Percentiles rank a stretch among this genome's conserved stretches.
These are phyloP conservation scores for Scaptomyza reducta DNA, from an alignment of 2,888 invertebrate species.

Conservation along the genomic window DNA sequence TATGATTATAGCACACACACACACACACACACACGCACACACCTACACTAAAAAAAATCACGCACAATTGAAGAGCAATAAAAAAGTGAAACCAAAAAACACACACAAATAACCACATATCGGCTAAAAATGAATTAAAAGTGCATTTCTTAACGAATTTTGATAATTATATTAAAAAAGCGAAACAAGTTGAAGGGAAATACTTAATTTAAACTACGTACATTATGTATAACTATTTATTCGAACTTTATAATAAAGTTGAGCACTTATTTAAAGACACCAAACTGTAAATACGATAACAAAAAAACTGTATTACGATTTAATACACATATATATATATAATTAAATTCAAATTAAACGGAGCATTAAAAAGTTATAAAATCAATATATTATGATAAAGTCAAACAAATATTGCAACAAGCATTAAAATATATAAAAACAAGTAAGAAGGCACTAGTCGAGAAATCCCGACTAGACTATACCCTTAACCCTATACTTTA, in stretches of 20 bases:
- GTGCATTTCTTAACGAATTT: slow-evolving; percentile 67
- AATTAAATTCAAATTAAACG: not conserved
- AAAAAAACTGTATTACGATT: slow-evolving; percentile 36
- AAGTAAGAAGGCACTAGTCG: too few species aligned
- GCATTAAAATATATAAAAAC: slow-evolving; percentile 24
- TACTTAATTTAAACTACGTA: slow-evolving; percentile 34
- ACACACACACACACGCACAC: slow-evolving; percentile 2
- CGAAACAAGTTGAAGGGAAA: slow-evolving; percentile 12
- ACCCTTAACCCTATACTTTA: too few species aligned
- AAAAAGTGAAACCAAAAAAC: not conserved
- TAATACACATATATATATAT: slow-evolving; percentile 8
- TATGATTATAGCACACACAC: slow-evolving; percentile 3
- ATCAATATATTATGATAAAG: slow-evolving; percentile 13
- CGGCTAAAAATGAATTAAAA: slow-evolving; percentile 62
- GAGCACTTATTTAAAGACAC: slow-evolving; percentile 49
- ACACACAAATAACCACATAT: slow-evolving; percentile 46
- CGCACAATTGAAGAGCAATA: not conserved
- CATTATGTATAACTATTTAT: slow-evolving; percentile 25
- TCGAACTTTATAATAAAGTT: slow-evolving; percentile 47
- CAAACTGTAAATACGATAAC: slow-evolving; percentile 60
- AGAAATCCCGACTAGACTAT: too few species aligned
- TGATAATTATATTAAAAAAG: slow-evolving; percentile 35
- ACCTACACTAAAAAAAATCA: not conserved
- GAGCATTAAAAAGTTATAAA: too few species aligned
- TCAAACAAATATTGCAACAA: slow-evolving; percentile 27